phyloP scores from a whole-genome alignment of 1,140 invertebrate genomes.

The Meloidogyne hapla region DNA sequence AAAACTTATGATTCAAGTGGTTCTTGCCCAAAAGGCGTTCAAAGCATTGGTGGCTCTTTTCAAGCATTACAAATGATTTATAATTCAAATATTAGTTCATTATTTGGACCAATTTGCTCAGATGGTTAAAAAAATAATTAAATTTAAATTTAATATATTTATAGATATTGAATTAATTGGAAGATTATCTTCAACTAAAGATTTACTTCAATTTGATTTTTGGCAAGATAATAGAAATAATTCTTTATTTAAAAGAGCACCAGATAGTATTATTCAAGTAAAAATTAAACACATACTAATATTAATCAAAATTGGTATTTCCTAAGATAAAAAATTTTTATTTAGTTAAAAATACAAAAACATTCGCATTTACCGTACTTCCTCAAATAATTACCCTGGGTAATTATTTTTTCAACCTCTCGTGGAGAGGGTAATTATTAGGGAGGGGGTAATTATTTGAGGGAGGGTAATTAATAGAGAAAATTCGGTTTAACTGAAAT shows the following conservation, averaged over 20 bases:
- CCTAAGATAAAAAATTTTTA: no score
- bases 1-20: conserved; percentile 8
- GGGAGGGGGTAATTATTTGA: no score
- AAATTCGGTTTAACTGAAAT: background rate
- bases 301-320: no score
- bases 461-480: no score
- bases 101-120: conserved; percentile 47
- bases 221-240: conserved; percentile 32
- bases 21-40: background rate
- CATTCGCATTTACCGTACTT: no score
- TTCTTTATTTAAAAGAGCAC: background rate
- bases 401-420: no score
- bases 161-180: conserved; percentile 35
- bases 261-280: conserved; percentile 14
- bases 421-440: no score
- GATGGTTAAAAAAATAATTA: conserved; percentile 6
- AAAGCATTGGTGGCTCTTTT: conserved; percentile 21
- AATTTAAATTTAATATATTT: background rate
- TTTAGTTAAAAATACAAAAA: no score
- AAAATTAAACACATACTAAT: no score
- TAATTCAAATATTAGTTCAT: conserved; percentile 35
- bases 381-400: no score
- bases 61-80: conserved; percentile 31
- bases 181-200: conserved; percentile 17
- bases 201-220: conserved; percentile 44